Percentiles rank a stretch among this genome's conserved stretches.
phyloP scores from a whole-genome alignment of 1,140 invertebrate species.

The Papilio polytes region DNA sequence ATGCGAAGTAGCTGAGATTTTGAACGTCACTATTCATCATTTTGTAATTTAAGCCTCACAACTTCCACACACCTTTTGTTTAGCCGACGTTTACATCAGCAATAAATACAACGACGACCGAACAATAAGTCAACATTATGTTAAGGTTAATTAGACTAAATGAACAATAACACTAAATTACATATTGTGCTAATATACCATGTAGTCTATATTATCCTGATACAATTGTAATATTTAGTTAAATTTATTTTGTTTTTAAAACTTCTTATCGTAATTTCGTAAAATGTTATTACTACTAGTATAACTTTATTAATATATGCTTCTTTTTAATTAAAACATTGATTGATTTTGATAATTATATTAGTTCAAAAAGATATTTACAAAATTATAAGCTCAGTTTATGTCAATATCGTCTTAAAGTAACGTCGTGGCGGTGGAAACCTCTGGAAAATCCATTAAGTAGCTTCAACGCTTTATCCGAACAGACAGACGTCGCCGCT shows the following conservation, averaged over 20 bases:
- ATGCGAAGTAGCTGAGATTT: constrained; percentile 45
- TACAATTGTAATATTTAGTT: neutral
- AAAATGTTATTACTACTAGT: neutral
- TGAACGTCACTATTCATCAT: constrained; percentile 53
- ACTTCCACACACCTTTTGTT: constrained; percentile 42
- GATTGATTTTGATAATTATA: neutral
- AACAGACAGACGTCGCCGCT: constrained; percentile 5
- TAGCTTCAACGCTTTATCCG: constrained; percentile 17
- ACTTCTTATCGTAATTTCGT: too few relatives aligned
- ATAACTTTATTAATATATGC: neutral
- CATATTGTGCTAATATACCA: neutral
- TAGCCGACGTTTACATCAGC: constrained; percentile 40
- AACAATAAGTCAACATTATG: constrained; percentile 39
- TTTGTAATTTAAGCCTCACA: constrained; percentile 48
- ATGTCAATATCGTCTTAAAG: neutral
- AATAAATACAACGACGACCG: constrained; percentile 35
- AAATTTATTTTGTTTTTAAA: neutral
- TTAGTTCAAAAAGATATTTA: neutral
- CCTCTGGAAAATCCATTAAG: constrained; percentile 23
- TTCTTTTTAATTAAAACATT: neutral
- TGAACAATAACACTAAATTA: constrained; percentile 29
- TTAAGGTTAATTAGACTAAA: constrained; percentile 29
- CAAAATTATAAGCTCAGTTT: neutral
- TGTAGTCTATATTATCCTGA: neutral
- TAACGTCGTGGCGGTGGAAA: neutral